Evolutionary conservation across 2,797 vertebrate species (phyloP).

Genomic region (Loriculus beryllinus): DNA sequence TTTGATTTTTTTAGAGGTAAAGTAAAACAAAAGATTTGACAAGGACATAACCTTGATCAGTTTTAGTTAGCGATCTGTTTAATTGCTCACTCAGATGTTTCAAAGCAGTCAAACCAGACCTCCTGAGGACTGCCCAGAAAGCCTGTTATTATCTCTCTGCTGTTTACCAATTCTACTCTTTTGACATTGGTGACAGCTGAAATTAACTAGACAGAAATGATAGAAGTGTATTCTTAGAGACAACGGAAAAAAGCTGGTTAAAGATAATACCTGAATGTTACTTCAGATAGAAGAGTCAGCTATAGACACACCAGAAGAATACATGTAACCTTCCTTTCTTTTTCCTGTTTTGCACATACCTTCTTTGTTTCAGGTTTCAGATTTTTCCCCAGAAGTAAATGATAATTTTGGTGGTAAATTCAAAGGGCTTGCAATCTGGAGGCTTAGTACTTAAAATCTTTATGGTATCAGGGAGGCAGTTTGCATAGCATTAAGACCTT

Average conservation of each 20-base stretch:
- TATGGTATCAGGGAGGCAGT: background rate
- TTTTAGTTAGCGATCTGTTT: background rate
- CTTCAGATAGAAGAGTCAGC: background rate
- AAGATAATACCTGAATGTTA: background rate
- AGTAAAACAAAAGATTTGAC: background rate
- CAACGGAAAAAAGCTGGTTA: background rate
- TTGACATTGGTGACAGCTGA: background rate
- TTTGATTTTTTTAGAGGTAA: background rate
- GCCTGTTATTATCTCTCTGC: background rate
- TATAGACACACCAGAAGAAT: background rate
- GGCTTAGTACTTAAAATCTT: background rate
- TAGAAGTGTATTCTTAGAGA: background rate
- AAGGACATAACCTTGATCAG: background rate
- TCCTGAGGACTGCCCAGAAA: conserved; percentile 5
- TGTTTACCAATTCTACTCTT: background rate
- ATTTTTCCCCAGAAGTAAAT: background rate
- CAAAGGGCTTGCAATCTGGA: background rate
- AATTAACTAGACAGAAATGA: background rate
- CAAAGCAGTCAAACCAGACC: background rate
- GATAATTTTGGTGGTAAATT: background rate
- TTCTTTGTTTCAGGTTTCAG: background rate
- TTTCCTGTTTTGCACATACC: background rate
- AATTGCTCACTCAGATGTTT: background rate
- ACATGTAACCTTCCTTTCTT: background rate
- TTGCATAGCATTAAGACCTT: background rate